Conservation (phyloP, 1,140 invertebrate species). For the Ceratina australensis region DNA sequence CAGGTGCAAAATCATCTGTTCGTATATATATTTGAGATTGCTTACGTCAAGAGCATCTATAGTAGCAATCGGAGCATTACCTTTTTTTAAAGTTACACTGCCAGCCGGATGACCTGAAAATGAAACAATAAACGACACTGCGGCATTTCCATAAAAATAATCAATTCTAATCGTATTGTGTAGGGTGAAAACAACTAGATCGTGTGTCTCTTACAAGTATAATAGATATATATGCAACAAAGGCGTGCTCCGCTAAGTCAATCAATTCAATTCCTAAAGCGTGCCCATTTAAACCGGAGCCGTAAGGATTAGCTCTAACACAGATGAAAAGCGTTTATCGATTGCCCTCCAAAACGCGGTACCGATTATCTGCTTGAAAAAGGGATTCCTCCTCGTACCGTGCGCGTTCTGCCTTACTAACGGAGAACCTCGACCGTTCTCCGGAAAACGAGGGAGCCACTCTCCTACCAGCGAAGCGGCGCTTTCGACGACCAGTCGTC, state of each 20-base stretch:
- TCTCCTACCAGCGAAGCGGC: background rate
- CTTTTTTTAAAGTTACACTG: slow-evolving; percentile 29
- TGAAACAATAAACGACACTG: slow-evolving; percentile 34
- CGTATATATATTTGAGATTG: background rate
- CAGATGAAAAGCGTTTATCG: slow-evolving; percentile 1
- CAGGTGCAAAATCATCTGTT: background rate
- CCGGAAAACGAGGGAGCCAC: slow-evolving; percentile 42
- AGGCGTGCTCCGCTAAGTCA: slow-evolving; percentile 27
- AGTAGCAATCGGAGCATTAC: slow-evolving; percentile 26
- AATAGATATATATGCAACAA: slow-evolving; percentile 4
- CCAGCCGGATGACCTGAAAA: slow-evolving; percentile 33
- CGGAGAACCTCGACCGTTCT: slow-evolving; percentile 30
- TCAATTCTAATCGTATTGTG: too few relatives aligned
- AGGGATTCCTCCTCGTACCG: slow-evolving; percentile 1
- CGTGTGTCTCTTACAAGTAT: background rate
- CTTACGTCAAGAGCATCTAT: slow-evolving; percentile 22
- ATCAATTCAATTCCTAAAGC: slow-evolving; percentile 17
- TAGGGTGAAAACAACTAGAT: slow-evolving; percentile 4
- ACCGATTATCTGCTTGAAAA: background rate
- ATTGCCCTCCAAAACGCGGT: background rate
- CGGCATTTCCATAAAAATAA: slow-evolving; percentile 4
- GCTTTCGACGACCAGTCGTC: background rate
- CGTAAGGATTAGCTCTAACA: background rate
- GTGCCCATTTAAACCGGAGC: background rate
- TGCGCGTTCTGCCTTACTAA: slow-evolving; percentile 40